Conservation (phyloP, 2,113 vertebrate species). For the Eubucco bourcierii region DNA sequence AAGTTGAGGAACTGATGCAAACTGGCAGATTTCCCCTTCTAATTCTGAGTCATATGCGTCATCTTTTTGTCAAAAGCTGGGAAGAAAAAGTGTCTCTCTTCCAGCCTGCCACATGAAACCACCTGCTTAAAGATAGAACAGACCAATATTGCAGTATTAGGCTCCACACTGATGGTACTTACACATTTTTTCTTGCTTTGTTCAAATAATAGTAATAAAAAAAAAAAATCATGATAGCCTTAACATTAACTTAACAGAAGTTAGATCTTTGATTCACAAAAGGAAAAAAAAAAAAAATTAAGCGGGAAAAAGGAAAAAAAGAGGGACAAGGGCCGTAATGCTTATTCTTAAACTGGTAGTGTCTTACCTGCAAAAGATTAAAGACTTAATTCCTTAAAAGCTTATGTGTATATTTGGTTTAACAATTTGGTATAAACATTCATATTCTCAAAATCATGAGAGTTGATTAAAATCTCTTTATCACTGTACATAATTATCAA, state of each 20-base stretch:
- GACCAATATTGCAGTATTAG: neutral
- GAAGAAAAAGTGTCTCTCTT: conserved; percentile 57
- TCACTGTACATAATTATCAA: neutral
- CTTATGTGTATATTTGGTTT: neutral
- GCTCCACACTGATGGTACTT: neutral
- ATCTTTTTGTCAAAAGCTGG: conserved; percentile 68
- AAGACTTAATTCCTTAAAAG: neutral
- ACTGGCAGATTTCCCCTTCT: conserved; percentile 70
- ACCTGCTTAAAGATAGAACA: conserved; percentile 65
- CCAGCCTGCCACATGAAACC: conserved; percentile 60
- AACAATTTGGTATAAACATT: neutral
- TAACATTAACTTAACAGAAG: neutral
- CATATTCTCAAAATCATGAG: neutral
- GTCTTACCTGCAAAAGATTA: neutral
- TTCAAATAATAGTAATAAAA: neutral
- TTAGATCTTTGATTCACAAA: neutral
- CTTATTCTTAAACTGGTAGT: neutral
- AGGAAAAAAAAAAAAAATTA: neutral
- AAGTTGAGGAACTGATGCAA: conserved; percentile 69
- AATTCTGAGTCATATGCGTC: conserved; percentile 70
- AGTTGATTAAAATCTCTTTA: neutral
- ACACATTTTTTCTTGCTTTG: conserved; percentile 8
- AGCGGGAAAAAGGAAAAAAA: neutral
- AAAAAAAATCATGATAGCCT: neutral
- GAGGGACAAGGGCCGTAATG: neutral